A percentile compares a stretch with the other conserved stretches of the same genome.
phyloP scores from a whole-genome alignment of 2,797 vertebrate species.

The Vespertilio murinus region DNA sequence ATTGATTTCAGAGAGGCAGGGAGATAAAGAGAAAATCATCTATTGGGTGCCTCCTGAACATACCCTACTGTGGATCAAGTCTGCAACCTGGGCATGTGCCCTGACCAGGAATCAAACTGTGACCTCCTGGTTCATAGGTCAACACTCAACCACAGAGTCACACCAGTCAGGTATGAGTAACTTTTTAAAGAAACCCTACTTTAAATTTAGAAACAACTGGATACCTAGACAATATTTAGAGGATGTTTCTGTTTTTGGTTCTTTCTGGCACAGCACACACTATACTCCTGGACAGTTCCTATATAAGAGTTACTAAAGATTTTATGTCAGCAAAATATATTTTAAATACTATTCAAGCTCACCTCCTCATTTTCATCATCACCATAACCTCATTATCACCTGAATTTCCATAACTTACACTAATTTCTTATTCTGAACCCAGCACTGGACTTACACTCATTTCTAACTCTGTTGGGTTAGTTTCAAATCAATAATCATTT shows the following conservation, averaged over 20 bases:
- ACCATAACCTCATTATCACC: not conserved
- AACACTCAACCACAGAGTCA: too few relatives aligned
- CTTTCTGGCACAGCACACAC: rapidly evolving
- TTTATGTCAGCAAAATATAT: not conserved
- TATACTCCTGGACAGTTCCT: not conserved
- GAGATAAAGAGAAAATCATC: too few relatives aligned
- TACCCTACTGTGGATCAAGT: too few relatives aligned
- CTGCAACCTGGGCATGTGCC: too few relatives aligned
- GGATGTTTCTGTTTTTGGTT: not conserved
- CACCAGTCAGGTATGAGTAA: too few relatives aligned
- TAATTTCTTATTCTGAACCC: not conserved
- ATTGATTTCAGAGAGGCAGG: too few relatives aligned
- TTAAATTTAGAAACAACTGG: not conserved
- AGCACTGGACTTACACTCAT: not conserved
- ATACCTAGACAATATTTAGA: not conserved
- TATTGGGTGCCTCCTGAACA: too few relatives aligned
- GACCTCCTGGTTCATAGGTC: too few relatives aligned
- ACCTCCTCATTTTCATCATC: not conserved
- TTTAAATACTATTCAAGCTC: not conserved
- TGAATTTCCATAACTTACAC: not conserved
- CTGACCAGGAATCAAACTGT: too few relatives aligned
- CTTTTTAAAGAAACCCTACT: not conserved
- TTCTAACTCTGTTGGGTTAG: not conserved
- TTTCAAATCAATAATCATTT: not conserved
- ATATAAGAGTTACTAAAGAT: not conserved